Evolutionary conservation across 2,113 vertebrate genomes (phyloP).

Genomic region (Acrocephalus arundinaceus): DNA sequence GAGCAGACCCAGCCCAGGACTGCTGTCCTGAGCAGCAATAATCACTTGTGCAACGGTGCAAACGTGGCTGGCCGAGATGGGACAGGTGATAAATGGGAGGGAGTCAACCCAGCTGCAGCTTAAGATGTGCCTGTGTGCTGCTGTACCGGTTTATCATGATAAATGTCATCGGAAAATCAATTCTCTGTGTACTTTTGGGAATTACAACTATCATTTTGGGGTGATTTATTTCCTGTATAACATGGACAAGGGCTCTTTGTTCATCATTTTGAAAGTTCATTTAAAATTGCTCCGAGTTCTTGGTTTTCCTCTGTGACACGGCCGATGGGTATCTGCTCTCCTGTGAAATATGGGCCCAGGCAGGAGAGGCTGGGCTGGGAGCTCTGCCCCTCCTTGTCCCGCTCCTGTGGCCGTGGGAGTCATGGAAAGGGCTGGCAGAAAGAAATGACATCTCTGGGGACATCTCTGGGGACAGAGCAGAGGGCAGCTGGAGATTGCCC

Average conservation of each 20-base stretch:
- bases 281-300: slow-evolving; percentile 77
- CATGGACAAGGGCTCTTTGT: slow-evolving; percentile 69
- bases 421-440: not conserved
- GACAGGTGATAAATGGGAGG: slow-evolving; percentile 52
- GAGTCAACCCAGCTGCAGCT: slow-evolving; percentile 67
- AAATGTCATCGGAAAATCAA: slow-evolving; percentile 80
- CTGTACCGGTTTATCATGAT: slow-evolving; percentile 71
- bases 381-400: not conserved
- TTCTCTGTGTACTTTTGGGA: slow-evolving; percentile 80
- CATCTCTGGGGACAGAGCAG: not conserved
- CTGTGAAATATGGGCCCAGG: slow-evolving; percentile 27
- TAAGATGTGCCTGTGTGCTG: slow-evolving; percentile 54
- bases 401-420: fast-evolving
- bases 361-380: not conserved
- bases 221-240: slow-evolving; percentile 77
- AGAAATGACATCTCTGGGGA: not conserved
- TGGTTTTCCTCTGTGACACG: slow-evolving; percentile 30
- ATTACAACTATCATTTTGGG: slow-evolving; percentile 76
- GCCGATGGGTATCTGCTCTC: slow-evolving; percentile 40
- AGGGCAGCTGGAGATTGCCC: fast-evolving
- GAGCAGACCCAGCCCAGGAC: not conserved
- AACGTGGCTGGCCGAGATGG: not conserved
- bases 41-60: slow-evolving; percentile 38
- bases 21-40: slow-evolving; percentile 17
- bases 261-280: slow-evolving; percentile 80